Evolutionary conservation across 37 sponge, comb jelly and placozoan species (phyloP), one percentile per base, ranked within the genome.

Genomic region (Bolinopsis microptera): DNA sequence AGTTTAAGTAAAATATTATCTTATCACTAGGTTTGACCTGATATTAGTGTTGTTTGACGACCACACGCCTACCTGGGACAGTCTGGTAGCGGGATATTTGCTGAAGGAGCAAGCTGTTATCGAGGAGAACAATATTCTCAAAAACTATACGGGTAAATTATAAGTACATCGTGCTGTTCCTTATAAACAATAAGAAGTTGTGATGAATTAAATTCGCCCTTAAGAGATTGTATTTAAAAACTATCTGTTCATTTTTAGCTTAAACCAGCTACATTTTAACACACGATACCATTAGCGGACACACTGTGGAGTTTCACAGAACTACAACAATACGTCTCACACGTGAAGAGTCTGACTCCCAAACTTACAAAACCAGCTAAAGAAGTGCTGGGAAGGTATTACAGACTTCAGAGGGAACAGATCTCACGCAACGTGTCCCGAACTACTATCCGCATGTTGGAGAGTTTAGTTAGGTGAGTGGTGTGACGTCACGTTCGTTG

Each of bases 381-480:
- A 93, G 69, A 94, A 74, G 93, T 97, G 9, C 93, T 97, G 28
- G 94, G 96, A 2, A 93, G 93, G 72, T 97, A 97, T 69, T 97
- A 97, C 74, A 94, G 95, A 67, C 69, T 77, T 0, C 97, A 97
- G 95, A 83, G 97, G 31, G 96, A 95, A 69, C 93, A 95, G 75
- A 96, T 95, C 83, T 30, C 36, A 18, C 92, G 96, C 37, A 97
- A 95, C 93, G 96, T 95, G 76, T 96, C 96, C 24, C 95, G 97
- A 26, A 97, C 97, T 0, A 97, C 97, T 21, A 88, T 97, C 39
- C 94, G 97, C 40, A 76, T 97, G 33, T 83, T 97, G 92, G 97
- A 97, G 94, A 97, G 97, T 90, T 92, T 95, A 0, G 96, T 97
- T 28, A 93, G 97, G 68, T 92, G 95, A n/a, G 90, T 80, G 37